phyloP scores from a whole-genome alignment of 2,797 vertebrate genomes.

The Bryconaethiops microstoma region DNA sequence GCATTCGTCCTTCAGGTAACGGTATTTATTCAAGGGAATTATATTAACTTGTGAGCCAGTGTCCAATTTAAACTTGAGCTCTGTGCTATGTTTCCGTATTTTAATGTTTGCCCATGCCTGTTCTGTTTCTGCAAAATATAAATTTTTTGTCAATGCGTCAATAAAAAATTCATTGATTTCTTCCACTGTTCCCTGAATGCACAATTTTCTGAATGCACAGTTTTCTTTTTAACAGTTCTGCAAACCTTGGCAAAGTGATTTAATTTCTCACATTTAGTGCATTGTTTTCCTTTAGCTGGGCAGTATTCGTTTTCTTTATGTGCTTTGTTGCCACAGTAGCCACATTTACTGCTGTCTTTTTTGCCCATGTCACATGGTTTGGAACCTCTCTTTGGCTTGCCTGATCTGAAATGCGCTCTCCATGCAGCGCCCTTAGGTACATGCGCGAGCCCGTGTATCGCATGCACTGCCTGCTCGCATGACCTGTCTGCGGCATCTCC shows the following conservation, averaged over 20 bases:
- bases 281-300: slow-evolving; percentile 28
- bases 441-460: neutral
- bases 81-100: neutral
- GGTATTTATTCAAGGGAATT: neutral
- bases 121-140: neutral
- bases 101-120: neutral
- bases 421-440: neutral
- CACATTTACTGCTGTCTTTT: neutral
- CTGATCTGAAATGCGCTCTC: neutral
- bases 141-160: neutral
- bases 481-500: neutral
- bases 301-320: neutral
- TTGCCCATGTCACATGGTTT: too few relatives aligned
- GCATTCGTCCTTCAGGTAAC: neutral
- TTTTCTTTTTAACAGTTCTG: neutral
- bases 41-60: neutral
- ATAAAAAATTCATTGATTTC: neutral
- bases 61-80: slow-evolving; percentile 2
- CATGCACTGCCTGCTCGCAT: neutral
- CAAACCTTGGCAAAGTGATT: slow-evolving; percentile 1
- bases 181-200: neutral
- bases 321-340: neutral
- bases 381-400: too few relatives aligned
- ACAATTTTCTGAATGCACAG: neutral
- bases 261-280: slow-evolving; percentile 15